Evolutionary conservation across 2,888 invertebrate genomes (phyloP).

Genomic region (Bimastos eiseni): DNA sequence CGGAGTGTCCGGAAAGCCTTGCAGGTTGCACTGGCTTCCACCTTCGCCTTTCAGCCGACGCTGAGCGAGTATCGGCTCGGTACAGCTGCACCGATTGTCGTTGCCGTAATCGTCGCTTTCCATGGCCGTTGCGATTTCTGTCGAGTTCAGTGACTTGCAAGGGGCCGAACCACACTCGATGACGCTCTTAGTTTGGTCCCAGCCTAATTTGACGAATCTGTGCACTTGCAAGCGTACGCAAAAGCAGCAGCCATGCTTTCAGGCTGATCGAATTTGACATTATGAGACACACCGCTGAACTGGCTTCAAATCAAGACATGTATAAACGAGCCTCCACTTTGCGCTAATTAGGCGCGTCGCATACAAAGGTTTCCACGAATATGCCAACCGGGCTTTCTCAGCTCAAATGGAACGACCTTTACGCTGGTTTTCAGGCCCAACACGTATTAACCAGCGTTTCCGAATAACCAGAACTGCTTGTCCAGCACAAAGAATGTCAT

Average conservation of each 20-base stretch:
- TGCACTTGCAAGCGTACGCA: too few relatives aligned
- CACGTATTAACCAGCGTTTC: not conserved
- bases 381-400: not conserved
- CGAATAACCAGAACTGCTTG: not conserved
- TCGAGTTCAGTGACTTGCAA: not conserved
- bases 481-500: not conserved
- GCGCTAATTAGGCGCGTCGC: not conserved
- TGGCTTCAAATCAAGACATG: too few relatives aligned
- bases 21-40: conserved; percentile 13
- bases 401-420: not conserved
- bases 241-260: too few relatives aligned
- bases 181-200: not conserved
- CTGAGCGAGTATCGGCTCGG: not conserved
- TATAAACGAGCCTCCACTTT: not conserved
- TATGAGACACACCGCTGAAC: not conserved
- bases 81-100: not conserved
- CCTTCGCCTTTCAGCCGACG: not conserved
- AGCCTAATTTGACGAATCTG: not conserved
- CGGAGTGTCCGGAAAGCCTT: not conserved
- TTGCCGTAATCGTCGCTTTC: not conserved
- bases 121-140: not conserved
- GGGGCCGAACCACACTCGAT: not conserved
- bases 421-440: not conserved
- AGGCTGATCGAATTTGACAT: not conserved
- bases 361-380: not conserved